Percentiles rank a stretch among this genome's conserved stretches.
Conservation (phyloP, 2,113 vertebrate species). For the Nothobranchius kuhntae region DNA sequence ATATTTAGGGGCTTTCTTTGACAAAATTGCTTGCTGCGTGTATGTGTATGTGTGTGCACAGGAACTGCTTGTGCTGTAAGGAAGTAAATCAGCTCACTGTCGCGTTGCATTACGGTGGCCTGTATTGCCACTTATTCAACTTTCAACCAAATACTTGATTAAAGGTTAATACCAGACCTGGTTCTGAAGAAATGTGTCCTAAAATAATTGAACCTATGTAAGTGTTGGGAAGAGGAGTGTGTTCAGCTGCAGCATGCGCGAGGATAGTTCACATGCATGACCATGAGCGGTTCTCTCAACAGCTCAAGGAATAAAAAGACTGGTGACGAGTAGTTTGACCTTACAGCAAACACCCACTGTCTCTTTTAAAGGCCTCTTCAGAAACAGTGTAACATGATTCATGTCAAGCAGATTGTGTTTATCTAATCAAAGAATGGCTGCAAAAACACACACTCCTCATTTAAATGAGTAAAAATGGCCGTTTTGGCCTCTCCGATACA, state of each 20-base stretch:
- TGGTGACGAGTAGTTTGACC: conserved; percentile 7
- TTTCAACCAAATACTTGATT: neutral
- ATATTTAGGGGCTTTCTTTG: conserved; percentile 66
- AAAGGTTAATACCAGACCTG: neutral
- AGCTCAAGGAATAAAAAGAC: conserved; percentile 20
- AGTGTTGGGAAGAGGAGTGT: neutral
- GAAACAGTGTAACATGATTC: neutral
- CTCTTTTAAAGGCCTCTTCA: conserved; percentile 2
- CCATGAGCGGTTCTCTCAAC: neutral
- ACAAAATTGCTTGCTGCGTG: conserved; percentile 39
- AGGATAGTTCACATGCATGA: conserved; percentile 19
- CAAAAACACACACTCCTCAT: neutral
- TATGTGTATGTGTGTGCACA: neutral
- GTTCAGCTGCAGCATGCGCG: neutral
- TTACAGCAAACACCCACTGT: conserved; percentile 10
- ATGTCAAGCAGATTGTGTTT: neutral
- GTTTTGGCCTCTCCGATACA: conserved; percentile 50
- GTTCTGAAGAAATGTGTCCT: neutral
- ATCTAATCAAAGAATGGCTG: conserved; percentile 5
- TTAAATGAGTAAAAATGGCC: conserved; percentile 24
- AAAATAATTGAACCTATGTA: neutral
- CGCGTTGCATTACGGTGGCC: neutral
- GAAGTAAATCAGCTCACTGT: conserved; percentile 5
- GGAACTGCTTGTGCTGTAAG: neutral
- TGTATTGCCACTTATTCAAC: neutral